Conservation (phyloP, 2,797 vertebrate genomes). For the Eospalax fontanierii region DNA sequence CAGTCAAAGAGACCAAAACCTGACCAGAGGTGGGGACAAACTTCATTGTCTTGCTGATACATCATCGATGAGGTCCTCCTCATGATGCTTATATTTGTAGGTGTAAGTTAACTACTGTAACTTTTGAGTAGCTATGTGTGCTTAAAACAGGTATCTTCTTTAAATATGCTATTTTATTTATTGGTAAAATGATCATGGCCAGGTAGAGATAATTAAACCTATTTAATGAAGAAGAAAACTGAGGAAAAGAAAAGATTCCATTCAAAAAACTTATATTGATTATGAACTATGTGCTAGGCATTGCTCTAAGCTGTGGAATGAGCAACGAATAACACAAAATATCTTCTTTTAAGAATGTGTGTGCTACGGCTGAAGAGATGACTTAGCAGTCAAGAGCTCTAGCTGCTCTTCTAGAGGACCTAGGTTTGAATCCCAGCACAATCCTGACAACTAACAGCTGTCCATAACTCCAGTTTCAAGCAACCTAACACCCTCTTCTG, state of each 20-base stretch:
- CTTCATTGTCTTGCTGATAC: conserved; percentile 8
- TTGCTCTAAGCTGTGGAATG: background rate
- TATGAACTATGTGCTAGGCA: background rate
- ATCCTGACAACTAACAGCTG: too few species aligned
- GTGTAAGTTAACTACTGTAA: background rate
- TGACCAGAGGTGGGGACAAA: background rate
- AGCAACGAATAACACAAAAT: background rate
- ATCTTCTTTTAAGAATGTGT: background rate
- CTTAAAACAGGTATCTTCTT: background rate
- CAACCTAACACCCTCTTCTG: too few species aligned
- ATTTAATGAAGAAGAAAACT: conserved; percentile 11
- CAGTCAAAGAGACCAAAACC: background rate
- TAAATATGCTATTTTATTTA: background rate
- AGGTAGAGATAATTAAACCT: background rate
- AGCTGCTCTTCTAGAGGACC: too few species aligned
- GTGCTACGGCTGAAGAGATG: too few species aligned
- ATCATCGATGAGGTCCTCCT: background rate
- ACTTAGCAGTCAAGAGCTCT: too few species aligned
- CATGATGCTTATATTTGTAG: background rate
- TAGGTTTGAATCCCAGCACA: too few species aligned
- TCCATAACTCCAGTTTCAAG: too few species aligned
- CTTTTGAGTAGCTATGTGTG: background rate
- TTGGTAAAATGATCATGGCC: background rate
- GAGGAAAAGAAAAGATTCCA: too few species aligned
- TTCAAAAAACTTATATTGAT: background rate